Evolutionary conservation across 2,888 invertebrate species (phyloP).

Genomic region (Erebia palarica): DNA sequence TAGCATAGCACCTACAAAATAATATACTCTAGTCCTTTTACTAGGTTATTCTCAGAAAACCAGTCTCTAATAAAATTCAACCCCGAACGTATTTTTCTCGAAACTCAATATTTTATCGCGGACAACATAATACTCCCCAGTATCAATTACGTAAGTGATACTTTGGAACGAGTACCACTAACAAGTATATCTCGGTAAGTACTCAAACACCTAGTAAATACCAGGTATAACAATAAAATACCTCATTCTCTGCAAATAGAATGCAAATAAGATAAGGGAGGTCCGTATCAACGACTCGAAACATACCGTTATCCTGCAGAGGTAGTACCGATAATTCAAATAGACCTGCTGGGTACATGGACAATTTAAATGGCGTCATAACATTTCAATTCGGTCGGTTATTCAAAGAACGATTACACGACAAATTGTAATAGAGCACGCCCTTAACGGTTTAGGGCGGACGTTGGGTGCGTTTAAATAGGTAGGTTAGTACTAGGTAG

Average conservation of each 20-base stretch:
- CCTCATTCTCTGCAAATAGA: constrained; percentile 54
- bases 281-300: constrained; percentile 50
- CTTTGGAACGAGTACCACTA: constrained; percentile 9
- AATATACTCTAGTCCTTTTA: background rate
- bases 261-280: constrained; percentile 54
- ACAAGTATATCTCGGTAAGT: constrained; percentile 37
- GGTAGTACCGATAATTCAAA: constrained; percentile 39
- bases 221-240: constrained; percentile 51
- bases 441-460: constrained; percentile 31
- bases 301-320: constrained; percentile 57
- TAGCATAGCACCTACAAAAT: background rate
- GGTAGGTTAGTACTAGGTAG: constrained; percentile 41
- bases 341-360: constrained; percentile 35
- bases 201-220: constrained; percentile 45
- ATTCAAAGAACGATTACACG: constrained; percentile 41
- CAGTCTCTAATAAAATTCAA: background rate
- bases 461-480: constrained; percentile 37
- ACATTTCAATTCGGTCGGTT: constrained; percentile 51
- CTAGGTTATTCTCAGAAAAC: constrained; percentile 9
- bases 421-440: constrained; percentile 34
- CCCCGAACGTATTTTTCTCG: background rate
- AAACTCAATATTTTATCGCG: constrained; percentile 11
- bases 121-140: constrained; percentile 7
- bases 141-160: constrained; percentile 37
- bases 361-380: constrained; percentile 43